phyloP scores from a whole-genome alignment of 2,797 vertebrate species.

The Hyperoplus immaculatus region DNA sequence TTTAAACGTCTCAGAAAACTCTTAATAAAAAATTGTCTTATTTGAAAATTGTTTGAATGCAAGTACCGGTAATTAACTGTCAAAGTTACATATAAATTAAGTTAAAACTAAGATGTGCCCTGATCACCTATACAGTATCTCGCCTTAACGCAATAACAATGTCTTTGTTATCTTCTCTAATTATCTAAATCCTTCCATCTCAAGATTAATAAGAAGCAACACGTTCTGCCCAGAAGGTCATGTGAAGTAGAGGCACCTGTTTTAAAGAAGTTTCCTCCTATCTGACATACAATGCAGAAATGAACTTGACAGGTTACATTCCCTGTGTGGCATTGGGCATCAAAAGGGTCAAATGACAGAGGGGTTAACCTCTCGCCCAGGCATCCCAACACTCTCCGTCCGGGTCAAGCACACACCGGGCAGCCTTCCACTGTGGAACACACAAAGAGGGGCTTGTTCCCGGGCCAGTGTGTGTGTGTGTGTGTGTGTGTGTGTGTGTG shows the following conservation, averaged over 20 bases:
- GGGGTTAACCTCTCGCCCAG: conserved; percentile 68
- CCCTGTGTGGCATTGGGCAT: conserved; percentile 49
- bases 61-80: no score
- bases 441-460: conserved; percentile 81
- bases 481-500: no score
- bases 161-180: conserved; percentile 1
- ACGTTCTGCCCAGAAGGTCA: conserved; percentile 6
- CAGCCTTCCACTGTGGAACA: conserved; percentile 61
- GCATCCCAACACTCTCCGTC: conserved; percentile 48
- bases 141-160: not conserved
- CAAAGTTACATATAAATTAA: no score
- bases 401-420: conserved; percentile 71
- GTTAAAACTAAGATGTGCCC: no score
- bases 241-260: not conserved
- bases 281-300: conserved; percentile 30
- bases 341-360: conserved; percentile 61
- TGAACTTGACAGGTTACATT: conserved; percentile 55
- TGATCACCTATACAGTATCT: no score
- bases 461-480: conserved; percentile 42
- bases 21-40: no score
- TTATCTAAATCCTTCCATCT: not conserved
- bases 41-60: no score
- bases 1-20: no score
- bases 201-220: not conserved
- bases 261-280: conserved; percentile 17